These are phyloP conservation scores for Cyphomyrus discorhynchus DNA, from an alignment of 2,113 vertebrate species.

Conservation along the genomic window DNA sequence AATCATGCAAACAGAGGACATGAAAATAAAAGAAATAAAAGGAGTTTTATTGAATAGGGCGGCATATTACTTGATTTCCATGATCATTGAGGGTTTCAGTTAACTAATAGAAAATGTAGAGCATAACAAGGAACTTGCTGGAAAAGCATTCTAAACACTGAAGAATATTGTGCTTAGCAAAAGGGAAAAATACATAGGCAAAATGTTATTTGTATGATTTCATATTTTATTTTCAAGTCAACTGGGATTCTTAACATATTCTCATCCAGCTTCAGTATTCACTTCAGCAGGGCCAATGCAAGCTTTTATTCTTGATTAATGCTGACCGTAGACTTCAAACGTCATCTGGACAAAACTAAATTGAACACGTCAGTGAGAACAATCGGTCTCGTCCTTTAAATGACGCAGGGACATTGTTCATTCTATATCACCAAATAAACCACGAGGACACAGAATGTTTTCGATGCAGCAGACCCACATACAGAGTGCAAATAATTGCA, in stretches of 20 bases:
- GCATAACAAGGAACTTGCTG: not conserved
- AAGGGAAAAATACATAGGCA: not conserved
- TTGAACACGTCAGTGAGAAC: not conserved
- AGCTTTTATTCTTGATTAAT: not conserved
- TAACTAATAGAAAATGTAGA: not conserved
- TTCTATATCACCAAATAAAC: not conserved
- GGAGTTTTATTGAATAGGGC: not conserved
- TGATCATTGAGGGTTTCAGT: not conserved
- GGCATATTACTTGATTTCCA: not conserved
- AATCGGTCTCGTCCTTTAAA: not conserved
- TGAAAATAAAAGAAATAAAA: not conserved
- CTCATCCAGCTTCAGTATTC: not conserved
- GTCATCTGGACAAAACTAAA: not conserved
- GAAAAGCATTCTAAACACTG: not conserved
- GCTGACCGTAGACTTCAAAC: not conserved
- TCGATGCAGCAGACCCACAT: not conserved
- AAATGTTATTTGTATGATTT: not conserved
- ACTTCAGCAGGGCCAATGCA: not conserved
- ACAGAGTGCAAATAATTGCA: not conserved
- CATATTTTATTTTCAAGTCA: not conserved
- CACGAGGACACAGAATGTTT: not conserved
- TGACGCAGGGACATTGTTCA: not conserved
- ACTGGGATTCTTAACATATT: not conserved
- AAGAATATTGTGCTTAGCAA: not conserved
- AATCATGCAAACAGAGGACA: not conserved